Conservation (phyloP, 2,113 vertebrate species). For the Ciconia boyciana region DNA sequence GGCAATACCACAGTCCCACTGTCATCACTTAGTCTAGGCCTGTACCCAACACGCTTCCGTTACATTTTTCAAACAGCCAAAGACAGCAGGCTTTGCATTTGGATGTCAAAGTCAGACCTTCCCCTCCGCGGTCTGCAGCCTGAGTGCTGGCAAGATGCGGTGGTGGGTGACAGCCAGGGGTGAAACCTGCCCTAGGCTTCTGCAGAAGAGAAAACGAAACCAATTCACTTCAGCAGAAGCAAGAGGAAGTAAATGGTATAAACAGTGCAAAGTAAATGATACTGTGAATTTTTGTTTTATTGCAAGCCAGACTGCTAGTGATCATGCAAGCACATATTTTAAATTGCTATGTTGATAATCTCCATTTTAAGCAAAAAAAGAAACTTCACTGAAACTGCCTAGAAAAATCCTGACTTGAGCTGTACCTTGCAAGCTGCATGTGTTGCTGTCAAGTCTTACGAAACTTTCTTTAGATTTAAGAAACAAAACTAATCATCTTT, state of each 20-base stretch:
- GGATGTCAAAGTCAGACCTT: background rate
- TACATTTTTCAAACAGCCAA: background rate
- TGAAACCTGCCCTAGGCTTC: background rate
- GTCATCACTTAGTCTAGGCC: background rate
- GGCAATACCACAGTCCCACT: background rate
- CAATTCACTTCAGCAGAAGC: background rate
- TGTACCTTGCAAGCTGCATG: background rate
- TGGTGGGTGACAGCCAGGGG: background rate
- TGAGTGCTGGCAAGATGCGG: background rate
- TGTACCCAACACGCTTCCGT: background rate
- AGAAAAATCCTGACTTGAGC: background rate
- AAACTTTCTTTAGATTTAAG: background rate
- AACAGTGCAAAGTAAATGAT: background rate
- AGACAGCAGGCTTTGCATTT: background rate
- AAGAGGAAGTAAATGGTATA: background rate
- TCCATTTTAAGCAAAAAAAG: background rate
- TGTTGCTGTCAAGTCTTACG: background rate
- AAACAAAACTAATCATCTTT: background rate
- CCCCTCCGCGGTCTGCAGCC: background rate
- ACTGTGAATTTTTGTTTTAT: background rate
- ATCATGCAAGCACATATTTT: background rate
- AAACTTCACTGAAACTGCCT: background rate
- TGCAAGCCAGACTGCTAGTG: background rate
- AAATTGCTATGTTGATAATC: background rate
- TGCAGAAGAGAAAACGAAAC: slow-evolving; percentile 19